A percentile compares a stretch with the other conserved stretches of the same genome.
Conservation (phyloP, 2,113 vertebrate species). For the Anhinga anhinga region DNA sequence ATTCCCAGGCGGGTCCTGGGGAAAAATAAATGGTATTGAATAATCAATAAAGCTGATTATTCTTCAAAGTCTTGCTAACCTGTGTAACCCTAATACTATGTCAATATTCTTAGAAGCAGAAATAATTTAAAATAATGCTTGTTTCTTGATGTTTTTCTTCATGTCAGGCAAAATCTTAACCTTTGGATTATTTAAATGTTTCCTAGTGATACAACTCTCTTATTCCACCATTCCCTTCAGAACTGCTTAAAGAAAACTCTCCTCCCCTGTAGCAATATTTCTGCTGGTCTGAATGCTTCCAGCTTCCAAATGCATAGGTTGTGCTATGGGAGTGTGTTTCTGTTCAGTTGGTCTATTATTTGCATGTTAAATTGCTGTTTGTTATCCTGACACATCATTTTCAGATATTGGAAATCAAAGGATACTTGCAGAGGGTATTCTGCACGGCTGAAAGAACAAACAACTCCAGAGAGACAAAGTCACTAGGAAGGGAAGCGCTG, state of each 20-base stretch:
- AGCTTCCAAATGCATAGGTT: neutral
- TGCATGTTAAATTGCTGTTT: constrained; percentile 21
- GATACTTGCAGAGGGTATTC: neutral
- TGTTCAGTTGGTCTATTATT: neutral
- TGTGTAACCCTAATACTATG: neutral
- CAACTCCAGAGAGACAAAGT: neutral
- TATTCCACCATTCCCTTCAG: neutral
- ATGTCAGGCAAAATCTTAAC: neutral
- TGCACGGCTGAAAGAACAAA: neutral
- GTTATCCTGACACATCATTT: neutral
- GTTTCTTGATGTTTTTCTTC: neutral
- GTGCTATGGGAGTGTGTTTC: neutral
- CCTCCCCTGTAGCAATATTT: neutral
- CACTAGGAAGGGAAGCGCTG: neutral
- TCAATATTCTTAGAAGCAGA: neutral
- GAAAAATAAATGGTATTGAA: neutral
- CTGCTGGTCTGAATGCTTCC: neutral
- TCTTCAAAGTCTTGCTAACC: neutral
- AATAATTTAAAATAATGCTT: neutral
- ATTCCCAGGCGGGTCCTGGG: neutral
- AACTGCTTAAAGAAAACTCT: neutral
- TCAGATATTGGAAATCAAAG: constrained; percentile 10
- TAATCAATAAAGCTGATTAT: neutral
- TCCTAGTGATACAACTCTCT: neutral
- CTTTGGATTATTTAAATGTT: neutral